These are phyloP conservation scores for Australoheros scitulus DNA, from an alignment of 2,113 vertebrate species.

Conservation along the genomic window DNA sequence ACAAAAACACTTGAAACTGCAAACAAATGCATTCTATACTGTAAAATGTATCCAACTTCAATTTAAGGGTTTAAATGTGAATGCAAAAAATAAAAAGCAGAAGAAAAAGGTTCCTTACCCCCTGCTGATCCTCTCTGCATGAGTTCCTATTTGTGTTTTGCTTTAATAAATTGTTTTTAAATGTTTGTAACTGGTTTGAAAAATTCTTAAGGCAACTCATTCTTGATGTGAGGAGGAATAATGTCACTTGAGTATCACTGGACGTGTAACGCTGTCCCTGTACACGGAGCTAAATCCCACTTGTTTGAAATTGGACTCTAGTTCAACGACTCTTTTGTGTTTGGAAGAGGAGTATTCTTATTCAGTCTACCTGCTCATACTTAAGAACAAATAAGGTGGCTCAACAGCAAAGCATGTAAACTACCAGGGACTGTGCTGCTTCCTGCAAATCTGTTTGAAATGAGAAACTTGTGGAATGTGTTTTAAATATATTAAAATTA, in stretches of 20 bases:
- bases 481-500: background rate
- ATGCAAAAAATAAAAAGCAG: background rate
- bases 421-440: background rate
- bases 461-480: background rate
- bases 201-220: conserved; percentile 43
- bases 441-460: background rate
- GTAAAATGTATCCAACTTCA: fast-evolving
- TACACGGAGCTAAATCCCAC: background rate
- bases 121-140: background rate
- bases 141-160: background rate
- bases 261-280: background rate
- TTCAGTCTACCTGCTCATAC: background rate
- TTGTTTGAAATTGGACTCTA: conserved; percentile 30
- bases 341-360: background rate
- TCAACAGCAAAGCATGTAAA: background rate
- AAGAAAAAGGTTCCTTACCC: conserved; percentile 24
- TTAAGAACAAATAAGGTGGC: background rate
- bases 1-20: no score
- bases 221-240: background rate
- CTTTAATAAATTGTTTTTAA: conserved; percentile 21
- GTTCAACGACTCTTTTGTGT: conserved; percentile 33
- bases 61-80: background rate
- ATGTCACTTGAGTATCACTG: background rate
- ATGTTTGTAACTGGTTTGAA: conserved; percentile 5
- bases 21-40: no score